Evolutionary conservation across 30 jellyfish, hydroid and myxozoan genomes (phyloP).

Genomic region (Pelagia noctiluca): DNA sequence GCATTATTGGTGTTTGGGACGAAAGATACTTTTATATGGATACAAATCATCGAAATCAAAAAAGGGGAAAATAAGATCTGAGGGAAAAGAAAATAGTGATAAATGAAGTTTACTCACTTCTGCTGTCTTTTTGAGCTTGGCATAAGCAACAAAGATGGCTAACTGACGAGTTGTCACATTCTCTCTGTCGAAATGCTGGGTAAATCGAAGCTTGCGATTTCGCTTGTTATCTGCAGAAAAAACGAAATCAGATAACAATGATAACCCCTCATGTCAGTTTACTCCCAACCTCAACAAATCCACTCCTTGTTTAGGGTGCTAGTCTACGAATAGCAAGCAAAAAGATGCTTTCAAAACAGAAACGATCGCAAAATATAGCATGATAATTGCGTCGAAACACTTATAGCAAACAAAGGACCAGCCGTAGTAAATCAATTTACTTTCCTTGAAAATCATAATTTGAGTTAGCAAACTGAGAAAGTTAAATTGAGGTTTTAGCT

Average conservation of each 20-base stretch:
- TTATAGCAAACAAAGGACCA: background rate
- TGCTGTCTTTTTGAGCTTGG: conserved; percentile 44
- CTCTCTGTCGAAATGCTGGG: conserved; percentile 83
- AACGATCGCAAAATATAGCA: background rate
- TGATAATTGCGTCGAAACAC: background rate
- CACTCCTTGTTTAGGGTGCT: background rate
- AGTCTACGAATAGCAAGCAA: background rate
- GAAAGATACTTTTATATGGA: too few species aligned
- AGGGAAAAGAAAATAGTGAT: too few species aligned
- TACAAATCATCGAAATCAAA: too few species aligned
- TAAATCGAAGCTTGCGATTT: conserved; percentile 55
- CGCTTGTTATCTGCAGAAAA: conserved; percentile 34
- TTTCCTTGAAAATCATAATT: background rate
- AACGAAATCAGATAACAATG: background rate
- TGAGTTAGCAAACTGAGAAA: background rate
- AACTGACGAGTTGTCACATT: conserved; percentile 76
- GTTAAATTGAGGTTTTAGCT: background rate
- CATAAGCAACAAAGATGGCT: conserved; percentile 58
- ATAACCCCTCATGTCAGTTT: too few species aligned
- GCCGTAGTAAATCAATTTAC: background rate
- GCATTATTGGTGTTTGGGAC: too few species aligned
- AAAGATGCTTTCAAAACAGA: background rate
- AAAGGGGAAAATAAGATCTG: too few species aligned
- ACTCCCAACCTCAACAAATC: background rate
- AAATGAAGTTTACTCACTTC: conserved; percentile 58